phyloP scores from a whole-genome alignment of 2,797 vertebrate genomes.

The Diglossa cyanea region DNA sequence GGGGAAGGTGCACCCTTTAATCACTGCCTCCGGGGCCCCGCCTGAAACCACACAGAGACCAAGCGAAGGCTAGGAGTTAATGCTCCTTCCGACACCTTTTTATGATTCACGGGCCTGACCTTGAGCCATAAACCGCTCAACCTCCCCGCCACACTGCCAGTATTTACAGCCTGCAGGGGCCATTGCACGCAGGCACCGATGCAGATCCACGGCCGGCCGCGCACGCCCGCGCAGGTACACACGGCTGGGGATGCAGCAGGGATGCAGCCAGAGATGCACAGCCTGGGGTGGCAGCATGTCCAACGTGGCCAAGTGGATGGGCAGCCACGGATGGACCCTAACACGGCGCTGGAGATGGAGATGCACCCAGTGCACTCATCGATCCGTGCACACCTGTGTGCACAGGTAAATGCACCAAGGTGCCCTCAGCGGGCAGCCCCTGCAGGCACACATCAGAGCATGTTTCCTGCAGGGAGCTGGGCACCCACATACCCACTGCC shows the following conservation, averaged over 20 bases:
- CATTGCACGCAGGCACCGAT: constrained; percentile 50
- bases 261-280: fast-evolving
- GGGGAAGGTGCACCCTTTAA: constrained; percentile 72
- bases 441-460: not conserved
- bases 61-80: constrained; percentile 68
- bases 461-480: fast-evolving
- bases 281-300: fast-evolving
- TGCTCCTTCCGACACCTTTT: constrained; percentile 76
- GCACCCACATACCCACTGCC: fast-evolving
- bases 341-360: not conserved
- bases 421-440: not conserved
- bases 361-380: fast-evolving
- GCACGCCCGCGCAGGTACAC: not conserved
- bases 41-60: constrained; percentile 72
- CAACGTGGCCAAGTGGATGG: fast-evolving
- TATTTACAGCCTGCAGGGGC: constrained; percentile 80
- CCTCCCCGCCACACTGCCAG: constrained; percentile 74
- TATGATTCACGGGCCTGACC: constrained; percentile 85
- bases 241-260: not conserved
- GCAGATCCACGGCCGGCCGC: not conserved
- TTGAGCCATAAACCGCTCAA: constrained; percentile 85
- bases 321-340: fast-evolving
- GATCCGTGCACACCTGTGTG: fast-evolving
- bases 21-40: constrained; percentile 61
- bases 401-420: not conserved